These are phyloP conservation scores for Gouania willdenowi DNA, from an alignment of 2,797 vertebrate species.

Conservation along the genomic window DNA sequence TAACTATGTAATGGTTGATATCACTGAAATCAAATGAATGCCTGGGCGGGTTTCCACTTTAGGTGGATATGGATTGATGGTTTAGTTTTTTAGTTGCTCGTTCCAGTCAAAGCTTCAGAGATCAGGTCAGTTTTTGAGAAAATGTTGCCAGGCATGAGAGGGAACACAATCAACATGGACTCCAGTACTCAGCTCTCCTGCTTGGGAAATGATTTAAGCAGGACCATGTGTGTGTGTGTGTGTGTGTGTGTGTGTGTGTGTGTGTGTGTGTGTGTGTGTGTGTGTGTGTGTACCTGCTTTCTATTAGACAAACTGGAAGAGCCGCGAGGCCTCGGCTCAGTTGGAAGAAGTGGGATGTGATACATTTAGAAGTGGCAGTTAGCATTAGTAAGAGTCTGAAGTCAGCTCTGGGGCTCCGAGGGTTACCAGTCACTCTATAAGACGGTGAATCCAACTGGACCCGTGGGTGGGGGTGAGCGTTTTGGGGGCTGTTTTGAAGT, in stretches of 20 bases:
- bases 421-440: slow-evolving; percentile 25
- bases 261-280: slow-evolving; percentile 62
- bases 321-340: slow-evolving; percentile 50
- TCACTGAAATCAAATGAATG: no score
- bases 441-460: slow-evolving; percentile 15
- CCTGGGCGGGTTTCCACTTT: no score
- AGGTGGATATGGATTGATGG: no score
- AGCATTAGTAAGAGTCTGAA: slow-evolving; percentile 27
- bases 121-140: slow-evolving; percentile 60
- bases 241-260: slow-evolving; percentile 77
- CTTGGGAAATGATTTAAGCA: slow-evolving; percentile 80
- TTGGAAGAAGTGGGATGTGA: slow-evolving; percentile 49
- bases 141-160: slow-evolving; percentile 58
- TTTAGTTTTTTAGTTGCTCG: no score
- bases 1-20: no score
- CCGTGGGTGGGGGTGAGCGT: neutral
- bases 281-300: slow-evolving; percentile 74
- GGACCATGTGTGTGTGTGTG: slow-evolving; percentile 76
- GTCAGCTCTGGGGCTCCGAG: slow-evolving; percentile 16
- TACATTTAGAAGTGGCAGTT: slow-evolving; percentile 53
- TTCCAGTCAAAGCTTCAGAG: slow-evolving; percentile 38
- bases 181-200: slow-evolving; percentile 61
- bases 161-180: slow-evolving; percentile 70
- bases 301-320: slow-evolving; percentile 67
- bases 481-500: slow-evolving; percentile 40